phyloP scores from a whole-genome alignment of 1,140 invertebrate genomes.

The Drosophila orosa region DNA sequence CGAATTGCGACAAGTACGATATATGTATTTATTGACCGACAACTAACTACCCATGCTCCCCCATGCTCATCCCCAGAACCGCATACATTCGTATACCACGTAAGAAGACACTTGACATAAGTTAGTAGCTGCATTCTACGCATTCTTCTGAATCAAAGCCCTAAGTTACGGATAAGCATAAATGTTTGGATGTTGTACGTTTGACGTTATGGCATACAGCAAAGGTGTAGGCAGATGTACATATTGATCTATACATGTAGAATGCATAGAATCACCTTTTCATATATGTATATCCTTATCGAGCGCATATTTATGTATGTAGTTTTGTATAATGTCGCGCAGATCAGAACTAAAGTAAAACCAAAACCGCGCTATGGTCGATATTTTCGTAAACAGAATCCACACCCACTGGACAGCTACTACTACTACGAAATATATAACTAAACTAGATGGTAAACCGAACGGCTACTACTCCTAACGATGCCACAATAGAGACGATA shows the following conservation, averaged over 20 bases:
- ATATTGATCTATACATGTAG: slow-evolving; percentile 33
- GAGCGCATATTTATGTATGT: too few relatives aligned
- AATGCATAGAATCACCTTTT: slow-evolving; percentile 10
- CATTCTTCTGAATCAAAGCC: slow-evolving; percentile 34
- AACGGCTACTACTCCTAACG: slow-evolving; percentile 56
- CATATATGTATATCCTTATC: slow-evolving; percentile 17
- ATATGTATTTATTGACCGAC: slow-evolving; percentile 56
- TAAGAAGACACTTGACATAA: slow-evolving; percentile 74
- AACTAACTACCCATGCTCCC: slow-evolving; percentile 14
- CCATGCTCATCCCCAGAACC: slow-evolving; percentile 30
- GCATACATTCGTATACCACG: slow-evolving; percentile 72
- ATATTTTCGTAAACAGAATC: slow-evolving; percentile 68
- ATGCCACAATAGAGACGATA: slow-evolving; percentile 49
- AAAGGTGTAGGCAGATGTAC: slow-evolving; percentile 39
- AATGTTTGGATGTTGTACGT: slow-evolving; percentile 75
- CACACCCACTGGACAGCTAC: slow-evolving; percentile 31
- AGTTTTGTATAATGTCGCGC: slow-evolving; percentile 18
- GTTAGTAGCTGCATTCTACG: slow-evolving; percentile 53
- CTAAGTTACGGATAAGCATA: slow-evolving; percentile 41
- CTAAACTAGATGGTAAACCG: slow-evolving; percentile 24
- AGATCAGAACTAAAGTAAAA: slow-evolving; percentile 37
- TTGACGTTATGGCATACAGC: slow-evolving; percentile 63
- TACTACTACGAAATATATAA: slow-evolving; percentile 14
- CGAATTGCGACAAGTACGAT: slow-evolving; percentile 56
- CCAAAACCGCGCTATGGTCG: slow-evolving; percentile 31